Evolutionary conservation across 1,140 invertebrate genomes (phyloP), one percentile per base, ranked within the genome.

Genomic region (Copidosoma floridanum): DNA sequence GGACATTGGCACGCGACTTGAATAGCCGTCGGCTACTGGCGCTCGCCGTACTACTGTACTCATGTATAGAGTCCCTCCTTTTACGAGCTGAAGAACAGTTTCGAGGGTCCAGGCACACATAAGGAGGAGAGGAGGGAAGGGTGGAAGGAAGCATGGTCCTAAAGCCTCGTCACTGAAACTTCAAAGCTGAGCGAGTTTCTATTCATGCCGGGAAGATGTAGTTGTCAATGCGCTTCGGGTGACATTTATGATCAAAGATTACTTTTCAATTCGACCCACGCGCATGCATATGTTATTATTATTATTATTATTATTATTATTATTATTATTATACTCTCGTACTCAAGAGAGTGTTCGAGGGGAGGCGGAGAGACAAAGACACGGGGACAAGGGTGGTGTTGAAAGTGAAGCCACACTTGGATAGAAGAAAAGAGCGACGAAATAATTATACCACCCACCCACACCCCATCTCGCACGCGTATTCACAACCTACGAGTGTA

Each of bases 221-320:
- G 48, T 60, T 38, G 50, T 43, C 55, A 48, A 54, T 37, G 51
- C 26, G 62, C 37, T 63, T 53, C 61, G 40, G 29, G 53, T 57
- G 62, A 71, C 53, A 62, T 66, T 57, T 64, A 64, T 73, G 71
- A 71, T 71, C 69, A 73, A 73, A 73, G 71, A 70, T n/a, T n/a
- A n/a, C n/a, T n/a, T n/a, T n/a, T n/a, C n/a, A n/a, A n/a, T n/a
- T n/a, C n/a, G n/a, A n/a, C n/a, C n/a, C n/a, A n/a, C n/a, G n/a
- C n/a, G n/a, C n/a, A n/a, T n/a, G n/a, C n/a, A n/a, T n/a, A n/a
- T n/a, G n/a, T n/a, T n/a, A n/a, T n/a, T n/a, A n/a, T n/a, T n/a
- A n/a, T n/a, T n/a, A n/a, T n/a, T n/a, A n/a, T n/a, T n/a, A n/a
- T n/a, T n/a, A n/a, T n/a, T n/a, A n/a, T n/a, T n/a, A n/a, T n/a